Evolutionary conservation across 2,797 vertebrate genomes (phyloP), one percentile per base, ranked within the genome.

Genomic region (Moxostoma hubbsi): DNA sequence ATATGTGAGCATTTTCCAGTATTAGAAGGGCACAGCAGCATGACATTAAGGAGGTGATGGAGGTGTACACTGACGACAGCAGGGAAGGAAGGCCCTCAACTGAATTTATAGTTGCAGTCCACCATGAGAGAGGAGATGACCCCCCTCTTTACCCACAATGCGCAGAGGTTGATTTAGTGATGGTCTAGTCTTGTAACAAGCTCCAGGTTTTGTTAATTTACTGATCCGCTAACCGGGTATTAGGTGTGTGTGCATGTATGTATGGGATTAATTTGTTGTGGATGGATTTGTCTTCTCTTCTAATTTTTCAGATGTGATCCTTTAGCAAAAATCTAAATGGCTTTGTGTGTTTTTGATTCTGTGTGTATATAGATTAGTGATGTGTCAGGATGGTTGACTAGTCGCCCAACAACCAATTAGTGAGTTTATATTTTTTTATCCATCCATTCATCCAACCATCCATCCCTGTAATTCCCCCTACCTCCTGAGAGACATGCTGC

Each of bases 21-120:
- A 13, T 53, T 59, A 46, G 13, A 73, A 73, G 69, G 24, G 69
- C 64, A 54, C 12, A 15, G 63, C 64, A 70, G 50, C 64, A 62
- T 57, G 58, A 61, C 57, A 61, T 73, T 79, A 65, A 63, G 53
- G 6, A 6, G 57, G n/a, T 67, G 66, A 69, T 46, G 69, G 65
- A 73, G 75, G 71, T 61, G 53, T 61, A 55, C 46, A 51, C 2
- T 72, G 71, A 79, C 13, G 62, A 64, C 77, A 78, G 85, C 15
- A 51, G 55, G 15, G 9, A 79, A 71, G 77, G 79, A 88, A 91
- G 86, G 64, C 89, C 85, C 86, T 90, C 89, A 90, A 90, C 90
- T 87, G 85, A 92, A 92, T 90, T 90, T 91, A 91, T 93, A 87
- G 86, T 62, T 57, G 82, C 86, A 87, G 90, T 88, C 90, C 88